Percentiles rank a stretch among this genome's conserved stretches.
Evolutionary conservation across 1,140 invertebrate species (phyloP).

Genomic region (Megalopta genalis): DNA sequence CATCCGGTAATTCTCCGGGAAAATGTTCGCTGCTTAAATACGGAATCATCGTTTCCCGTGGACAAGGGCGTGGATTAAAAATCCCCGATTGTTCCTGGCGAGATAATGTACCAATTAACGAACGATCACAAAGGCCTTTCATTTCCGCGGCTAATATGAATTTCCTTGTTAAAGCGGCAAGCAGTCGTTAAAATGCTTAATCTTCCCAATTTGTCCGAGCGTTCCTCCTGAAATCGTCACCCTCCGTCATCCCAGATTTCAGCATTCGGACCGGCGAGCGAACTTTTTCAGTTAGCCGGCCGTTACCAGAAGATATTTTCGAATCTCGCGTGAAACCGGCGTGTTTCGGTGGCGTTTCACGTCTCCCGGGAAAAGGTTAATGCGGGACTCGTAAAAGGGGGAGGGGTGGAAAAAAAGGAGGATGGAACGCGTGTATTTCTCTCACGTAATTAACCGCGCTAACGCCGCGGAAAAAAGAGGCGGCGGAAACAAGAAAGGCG

Average conservation of each 20-base stretch:
- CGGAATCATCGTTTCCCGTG: no score
- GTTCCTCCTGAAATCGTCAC: background rate
- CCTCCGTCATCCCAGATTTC: background rate
- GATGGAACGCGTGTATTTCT: background rate
- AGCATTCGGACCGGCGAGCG: background rate
- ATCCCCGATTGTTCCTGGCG: no score
- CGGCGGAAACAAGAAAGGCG: background rate
- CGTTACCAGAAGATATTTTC: background rate
- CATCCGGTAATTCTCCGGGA: no score
- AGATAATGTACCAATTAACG: no score
- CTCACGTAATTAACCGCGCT: background rate
- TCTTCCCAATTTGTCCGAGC: background rate
- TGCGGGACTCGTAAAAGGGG: background rate
- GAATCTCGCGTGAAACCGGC: background rate
- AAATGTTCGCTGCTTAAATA: no score
- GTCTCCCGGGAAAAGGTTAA: background rate
- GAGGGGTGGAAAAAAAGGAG: no score
- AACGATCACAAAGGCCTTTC: no score
- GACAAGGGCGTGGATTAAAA: no score
- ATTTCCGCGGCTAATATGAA: no score
- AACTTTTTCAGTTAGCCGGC: background rate
- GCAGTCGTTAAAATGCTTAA: no score
- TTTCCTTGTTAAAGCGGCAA: no score
- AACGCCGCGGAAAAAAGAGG: background rate
- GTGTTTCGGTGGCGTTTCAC: background rate